These are phyloP conservation scores for Neodiprion pinetum DNA, from an alignment of 1,140 invertebrate genomes.

Conservation along the genomic window DNA sequence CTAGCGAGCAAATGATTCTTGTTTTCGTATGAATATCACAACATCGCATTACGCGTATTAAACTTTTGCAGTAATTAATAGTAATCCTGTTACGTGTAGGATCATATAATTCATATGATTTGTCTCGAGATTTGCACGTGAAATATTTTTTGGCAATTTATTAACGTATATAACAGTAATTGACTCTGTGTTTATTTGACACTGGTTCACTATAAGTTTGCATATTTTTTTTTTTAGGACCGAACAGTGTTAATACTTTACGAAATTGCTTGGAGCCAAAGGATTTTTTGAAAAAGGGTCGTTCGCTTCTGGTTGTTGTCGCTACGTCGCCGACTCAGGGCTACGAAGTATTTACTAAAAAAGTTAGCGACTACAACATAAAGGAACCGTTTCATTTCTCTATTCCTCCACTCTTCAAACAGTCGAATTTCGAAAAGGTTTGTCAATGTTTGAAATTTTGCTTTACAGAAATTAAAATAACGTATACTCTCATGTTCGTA, in stretches of 20 bases:
- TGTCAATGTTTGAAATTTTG: slow-evolving; percentile 27
- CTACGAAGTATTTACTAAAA: slow-evolving; percentile 78
- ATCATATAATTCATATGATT: no score
- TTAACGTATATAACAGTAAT: no score
- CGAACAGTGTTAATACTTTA: slow-evolving; percentile 65
- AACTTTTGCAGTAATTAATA: no score
- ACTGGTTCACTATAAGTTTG: no score
- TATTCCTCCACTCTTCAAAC: slow-evolving; percentile 64
- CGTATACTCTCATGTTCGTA: slow-evolving; percentile 38
- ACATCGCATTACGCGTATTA: no score
- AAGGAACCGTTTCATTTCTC: slow-evolving; percentile 79
- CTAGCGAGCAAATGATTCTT: no score
- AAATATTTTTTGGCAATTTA: no score
- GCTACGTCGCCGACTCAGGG: slow-evolving; percentile 79
- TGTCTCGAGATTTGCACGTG: no score
- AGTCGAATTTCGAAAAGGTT: slow-evolving; percentile 68
- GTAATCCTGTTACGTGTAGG: no score
- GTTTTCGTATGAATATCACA: no score
- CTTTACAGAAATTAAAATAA: slow-evolving; percentile 10
- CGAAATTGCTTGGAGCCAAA: slow-evolving; percentile 69
- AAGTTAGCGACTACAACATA: slow-evolving; percentile 79
- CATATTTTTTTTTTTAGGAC: slow-evolving; percentile 47
- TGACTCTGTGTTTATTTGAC: no score
- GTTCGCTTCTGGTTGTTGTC: slow-evolving; percentile 85
- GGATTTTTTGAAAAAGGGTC: slow-evolving; percentile 74